These are phyloP conservation scores for Tipula helvola DNA, from an alignment of 2,888 invertebrate species.

Conservation along the genomic window DNA sequence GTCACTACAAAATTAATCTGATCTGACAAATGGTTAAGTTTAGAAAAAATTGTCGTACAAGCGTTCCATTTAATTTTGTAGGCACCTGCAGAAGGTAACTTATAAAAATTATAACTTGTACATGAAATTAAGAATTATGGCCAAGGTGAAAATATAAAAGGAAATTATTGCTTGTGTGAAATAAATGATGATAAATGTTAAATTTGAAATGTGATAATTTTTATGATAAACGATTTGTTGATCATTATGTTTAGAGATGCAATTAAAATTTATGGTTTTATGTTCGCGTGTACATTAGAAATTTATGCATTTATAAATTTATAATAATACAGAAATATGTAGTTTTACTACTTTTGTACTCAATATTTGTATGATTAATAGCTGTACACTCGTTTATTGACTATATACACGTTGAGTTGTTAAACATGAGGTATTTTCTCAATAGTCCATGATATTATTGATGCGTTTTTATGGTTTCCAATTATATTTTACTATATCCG, in stretches of 20 bases:
- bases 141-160: background rate
- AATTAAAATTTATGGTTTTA: background rate
- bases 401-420: no score
- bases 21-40: no score
- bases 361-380: background rate
- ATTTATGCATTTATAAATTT: background rate
- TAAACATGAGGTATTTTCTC: no score
- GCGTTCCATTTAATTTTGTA: background rate
- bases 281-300: background rate
- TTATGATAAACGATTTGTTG: constrained; percentile 4
- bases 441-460: no score
- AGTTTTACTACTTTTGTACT: background rate
- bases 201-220: background rate
- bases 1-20: background rate
- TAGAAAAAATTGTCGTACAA: no score
- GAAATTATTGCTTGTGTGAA: background rate
- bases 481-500: background rate
- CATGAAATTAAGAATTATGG: background rate
- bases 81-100: background rate
- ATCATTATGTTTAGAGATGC: background rate
- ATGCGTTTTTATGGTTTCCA: no score
- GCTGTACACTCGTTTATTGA: no score
- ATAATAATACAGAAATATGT: background rate
- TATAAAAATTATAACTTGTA: background rate
- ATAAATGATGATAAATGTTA: background rate